These are phyloP conservation scores for Littorina saxatilis DNA, from an alignment of 1,140 invertebrate genomes.

Conservation along the genomic window DNA sequence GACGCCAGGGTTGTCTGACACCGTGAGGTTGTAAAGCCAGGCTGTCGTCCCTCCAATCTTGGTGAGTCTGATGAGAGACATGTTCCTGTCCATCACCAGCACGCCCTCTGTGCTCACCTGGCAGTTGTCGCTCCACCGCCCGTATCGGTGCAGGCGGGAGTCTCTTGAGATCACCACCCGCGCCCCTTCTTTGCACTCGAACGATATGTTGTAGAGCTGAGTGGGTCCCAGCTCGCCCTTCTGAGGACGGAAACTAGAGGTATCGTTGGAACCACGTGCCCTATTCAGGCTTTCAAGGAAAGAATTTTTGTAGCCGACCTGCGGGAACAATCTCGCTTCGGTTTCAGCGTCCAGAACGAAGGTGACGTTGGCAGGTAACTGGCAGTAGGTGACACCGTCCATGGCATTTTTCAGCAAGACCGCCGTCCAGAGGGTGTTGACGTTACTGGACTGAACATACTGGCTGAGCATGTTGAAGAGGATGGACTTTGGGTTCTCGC, in stretches of 20 bases:
- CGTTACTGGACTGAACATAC: background rate
- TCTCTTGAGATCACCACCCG: conserved; percentile 6
- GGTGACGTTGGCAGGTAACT: background rate
- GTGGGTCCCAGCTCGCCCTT: background rate
- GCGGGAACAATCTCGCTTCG: conserved; percentile 7
- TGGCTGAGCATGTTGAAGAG: no score
- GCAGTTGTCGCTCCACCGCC: background rate
- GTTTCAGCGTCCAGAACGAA: background rate
- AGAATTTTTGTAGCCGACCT: background rate
- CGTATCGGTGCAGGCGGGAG: background rate
- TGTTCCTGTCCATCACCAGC: background rate
- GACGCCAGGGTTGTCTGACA: background rate
- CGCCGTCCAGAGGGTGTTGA: background rate
- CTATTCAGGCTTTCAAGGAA: background rate
- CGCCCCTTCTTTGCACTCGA: background rate
- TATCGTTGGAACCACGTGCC: background rate
- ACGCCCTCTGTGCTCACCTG: background rate
- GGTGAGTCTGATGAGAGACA: background rate
- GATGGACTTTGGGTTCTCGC: background rate
- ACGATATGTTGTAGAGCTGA: conserved; percentile 10
- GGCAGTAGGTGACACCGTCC: background rate
- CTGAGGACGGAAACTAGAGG: background rate
- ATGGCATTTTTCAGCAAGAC: background rate
- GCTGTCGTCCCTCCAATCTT: background rate
- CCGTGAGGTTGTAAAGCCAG: conserved; percentile 13